A percentile compares a stretch with the other conserved stretches of the same genome.
phyloP scores from a whole-genome alignment of 2,113 vertebrate genomes.

The Microtus montanus region DNA sequence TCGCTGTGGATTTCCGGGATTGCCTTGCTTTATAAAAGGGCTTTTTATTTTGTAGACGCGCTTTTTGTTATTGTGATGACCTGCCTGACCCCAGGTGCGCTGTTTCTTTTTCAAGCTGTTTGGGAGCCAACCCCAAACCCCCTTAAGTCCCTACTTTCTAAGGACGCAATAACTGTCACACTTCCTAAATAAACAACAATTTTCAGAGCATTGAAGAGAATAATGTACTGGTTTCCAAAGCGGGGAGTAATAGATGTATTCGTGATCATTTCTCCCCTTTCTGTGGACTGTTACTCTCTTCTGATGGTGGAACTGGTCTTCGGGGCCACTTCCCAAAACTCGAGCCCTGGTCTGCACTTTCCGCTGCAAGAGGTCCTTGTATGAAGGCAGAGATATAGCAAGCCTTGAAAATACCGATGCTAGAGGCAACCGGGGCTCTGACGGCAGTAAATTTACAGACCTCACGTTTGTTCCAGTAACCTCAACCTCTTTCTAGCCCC shows the following conservation, averaged over 20 bases:
- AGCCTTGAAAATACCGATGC: slow-evolving; percentile 8
- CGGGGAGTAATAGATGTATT: neutral
- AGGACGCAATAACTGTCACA: slow-evolving; percentile 54
- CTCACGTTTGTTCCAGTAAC: neutral
- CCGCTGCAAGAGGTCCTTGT: neutral
- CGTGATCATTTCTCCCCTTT: neutral
- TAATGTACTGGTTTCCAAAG: slow-evolving; percentile 19
- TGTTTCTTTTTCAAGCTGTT: slow-evolving; percentile 72
- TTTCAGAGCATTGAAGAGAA: slow-evolving; percentile 52
- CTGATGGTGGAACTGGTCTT: neutral
- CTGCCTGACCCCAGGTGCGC: slow-evolving; percentile 74
- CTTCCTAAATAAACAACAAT: slow-evolving; percentile 74
- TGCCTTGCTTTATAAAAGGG: slow-evolving; percentile 76
- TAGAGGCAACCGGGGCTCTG: slow-evolving; percentile 15
- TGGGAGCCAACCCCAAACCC: slow-evolving; percentile 58
- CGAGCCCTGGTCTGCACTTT: neutral
- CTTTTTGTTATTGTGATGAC: slow-evolving; percentile 81
- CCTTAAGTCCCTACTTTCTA: slow-evolving; percentile 64
- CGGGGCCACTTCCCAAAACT: neutral
- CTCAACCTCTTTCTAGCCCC: neutral
- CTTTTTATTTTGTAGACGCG: slow-evolving; percentile 80
- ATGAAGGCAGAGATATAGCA: neutral
- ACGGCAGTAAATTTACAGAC: neutral
- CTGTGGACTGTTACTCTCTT: neutral
- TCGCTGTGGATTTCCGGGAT: slow-evolving; percentile 78